A percentile compares a stretch with the other conserved stretches of the same genome.
Conservation (phyloP, 2,888 invertebrate genomes). For the Thymelicus acteon region DNA sequence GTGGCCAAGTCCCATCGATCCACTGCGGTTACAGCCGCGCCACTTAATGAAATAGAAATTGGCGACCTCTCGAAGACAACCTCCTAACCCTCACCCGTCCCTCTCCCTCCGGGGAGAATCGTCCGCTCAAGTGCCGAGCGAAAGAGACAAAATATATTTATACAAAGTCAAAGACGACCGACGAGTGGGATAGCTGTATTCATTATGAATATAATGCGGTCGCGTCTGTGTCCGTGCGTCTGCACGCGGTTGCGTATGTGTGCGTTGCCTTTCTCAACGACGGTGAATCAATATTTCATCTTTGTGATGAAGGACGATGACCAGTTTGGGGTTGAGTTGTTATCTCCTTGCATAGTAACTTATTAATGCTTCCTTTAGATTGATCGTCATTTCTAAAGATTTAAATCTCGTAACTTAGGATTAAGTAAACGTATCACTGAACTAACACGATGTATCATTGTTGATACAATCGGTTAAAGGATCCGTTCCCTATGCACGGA, state of each 20-base stretch:
- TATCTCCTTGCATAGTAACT: conserved; percentile 44
- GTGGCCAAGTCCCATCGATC: conserved; percentile 72
- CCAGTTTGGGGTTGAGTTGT: conserved; percentile 53
- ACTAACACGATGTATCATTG: neutral
- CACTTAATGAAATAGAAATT: conserved; percentile 84
- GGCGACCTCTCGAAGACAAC: conserved; percentile 82
- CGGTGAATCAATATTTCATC: conserved; percentile 82
- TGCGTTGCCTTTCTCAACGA: conserved; percentile 75
- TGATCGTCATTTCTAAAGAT: neutral
- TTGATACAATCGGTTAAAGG: conserved; percentile 29
- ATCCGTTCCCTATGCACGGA: conserved; percentile 45
- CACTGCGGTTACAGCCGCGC: conserved; percentile 77
- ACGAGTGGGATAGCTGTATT: conserved; percentile 84
- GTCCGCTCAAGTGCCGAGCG: conserved; percentile 69
- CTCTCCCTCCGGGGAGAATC: conserved; percentile 66
- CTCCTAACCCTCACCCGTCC: conserved; percentile 77
- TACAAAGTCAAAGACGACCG: conserved; percentile 83
- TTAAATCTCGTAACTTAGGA: neutral
- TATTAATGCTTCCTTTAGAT: conserved; percentile 29
- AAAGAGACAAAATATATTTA: conserved; percentile 82
- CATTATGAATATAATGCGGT: conserved; percentile 85
- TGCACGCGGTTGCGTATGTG: conserved; percentile 57
- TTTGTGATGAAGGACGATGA: conserved; percentile 67
- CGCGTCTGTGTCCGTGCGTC: conserved; percentile 79
- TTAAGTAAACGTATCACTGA: neutral